Conservation (phyloP, 2,113 vertebrate species). For the Phalacrocorax aristotelis region DNA sequence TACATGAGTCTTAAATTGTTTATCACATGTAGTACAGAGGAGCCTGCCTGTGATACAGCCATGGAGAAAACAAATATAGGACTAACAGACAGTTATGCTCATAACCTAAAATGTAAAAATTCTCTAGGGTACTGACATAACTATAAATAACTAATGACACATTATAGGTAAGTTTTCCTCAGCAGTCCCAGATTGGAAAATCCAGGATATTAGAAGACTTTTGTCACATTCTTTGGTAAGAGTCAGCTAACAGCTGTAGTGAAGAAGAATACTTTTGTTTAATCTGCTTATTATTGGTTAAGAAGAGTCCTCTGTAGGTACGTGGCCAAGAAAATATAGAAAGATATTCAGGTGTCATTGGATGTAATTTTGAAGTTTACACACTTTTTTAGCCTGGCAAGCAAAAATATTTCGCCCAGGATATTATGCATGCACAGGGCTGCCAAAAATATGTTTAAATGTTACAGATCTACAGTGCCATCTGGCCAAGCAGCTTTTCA, state of each 20-base stretch:
- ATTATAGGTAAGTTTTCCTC: neutral
- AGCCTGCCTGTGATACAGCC: neutral
- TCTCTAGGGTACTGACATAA: neutral
- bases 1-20: neutral
- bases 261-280: conserved; percentile 3
- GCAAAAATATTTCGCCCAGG: conserved; percentile 55
- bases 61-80: neutral
- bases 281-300: neutral
- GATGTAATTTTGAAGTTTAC: conserved; percentile 46
- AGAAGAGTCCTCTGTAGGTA: neutral
- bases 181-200: neutral
- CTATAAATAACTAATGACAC: neutral
- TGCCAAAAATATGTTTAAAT: conserved; percentile 60
- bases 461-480: conserved; percentile 48
- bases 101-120: neutral
- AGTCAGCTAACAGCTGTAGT: neutral
- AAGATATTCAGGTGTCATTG: conserved; percentile 14
- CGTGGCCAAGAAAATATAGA: neutral
- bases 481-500: conserved; percentile 56
- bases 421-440: conserved; percentile 28
- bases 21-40: neutral
- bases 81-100: neutral
- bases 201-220: neutral
- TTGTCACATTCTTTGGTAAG: neutral
- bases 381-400: conserved; percentile 60